phyloP scores from a whole-genome alignment of 1,140 invertebrate genomes.

The Pteromalus puparum region DNA sequence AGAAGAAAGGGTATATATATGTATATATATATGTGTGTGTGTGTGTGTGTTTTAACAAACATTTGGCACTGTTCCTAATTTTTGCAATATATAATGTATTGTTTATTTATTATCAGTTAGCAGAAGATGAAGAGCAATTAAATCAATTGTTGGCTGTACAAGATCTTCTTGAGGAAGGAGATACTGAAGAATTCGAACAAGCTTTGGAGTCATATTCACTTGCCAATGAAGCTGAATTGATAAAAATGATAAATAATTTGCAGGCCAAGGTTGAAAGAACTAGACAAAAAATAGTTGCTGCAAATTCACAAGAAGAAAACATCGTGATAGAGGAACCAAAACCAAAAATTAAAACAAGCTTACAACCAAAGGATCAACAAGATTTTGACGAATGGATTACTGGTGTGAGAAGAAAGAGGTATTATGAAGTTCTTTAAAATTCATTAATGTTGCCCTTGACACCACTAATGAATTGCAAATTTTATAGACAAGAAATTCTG shows the following conservation, averaged over 20 bases:
- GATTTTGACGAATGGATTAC: slow-evolving; percentile 83
- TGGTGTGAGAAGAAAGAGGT: slow-evolving; percentile 80
- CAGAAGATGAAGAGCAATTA: slow-evolving; percentile 91
- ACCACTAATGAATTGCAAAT: slow-evolving; percentile 22
- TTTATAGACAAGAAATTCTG: slow-evolving; percentile 78
- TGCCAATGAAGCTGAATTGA: slow-evolving; percentile 78
- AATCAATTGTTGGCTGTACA: slow-evolving; percentile 86
- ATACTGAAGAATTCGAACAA: slow-evolving; percentile 85
- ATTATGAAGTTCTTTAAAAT: slow-evolving; percentile 43
- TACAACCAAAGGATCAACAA: slow-evolving; percentile 78
- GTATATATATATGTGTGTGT: not conserved
- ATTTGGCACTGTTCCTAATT: not conserved
- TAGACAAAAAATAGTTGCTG: slow-evolving; percentile 85
- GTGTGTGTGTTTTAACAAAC: slow-evolving; percentile 20
- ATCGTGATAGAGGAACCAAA: slow-evolving; percentile 78
- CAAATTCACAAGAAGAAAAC: slow-evolving; percentile 80
- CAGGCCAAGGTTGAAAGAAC: slow-evolving; percentile 87
- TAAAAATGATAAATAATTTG: slow-evolving; percentile 85
- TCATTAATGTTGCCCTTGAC: not conserved
- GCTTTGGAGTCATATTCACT: slow-evolving; percentile 79
- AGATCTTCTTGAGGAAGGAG: slow-evolving; percentile 86
- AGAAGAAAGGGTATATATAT: slow-evolving; percentile 81
- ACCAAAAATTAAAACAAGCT: slow-evolving; percentile 75
- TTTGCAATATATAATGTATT: slow-evolving; percentile 29
- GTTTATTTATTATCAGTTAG: slow-evolving; percentile 56